Percentiles rank a stretch among this genome's conserved stretches.
Evolutionary conservation across 2,797 vertebrate species (phyloP).

Genomic region (Podargus strigoides): DNA sequence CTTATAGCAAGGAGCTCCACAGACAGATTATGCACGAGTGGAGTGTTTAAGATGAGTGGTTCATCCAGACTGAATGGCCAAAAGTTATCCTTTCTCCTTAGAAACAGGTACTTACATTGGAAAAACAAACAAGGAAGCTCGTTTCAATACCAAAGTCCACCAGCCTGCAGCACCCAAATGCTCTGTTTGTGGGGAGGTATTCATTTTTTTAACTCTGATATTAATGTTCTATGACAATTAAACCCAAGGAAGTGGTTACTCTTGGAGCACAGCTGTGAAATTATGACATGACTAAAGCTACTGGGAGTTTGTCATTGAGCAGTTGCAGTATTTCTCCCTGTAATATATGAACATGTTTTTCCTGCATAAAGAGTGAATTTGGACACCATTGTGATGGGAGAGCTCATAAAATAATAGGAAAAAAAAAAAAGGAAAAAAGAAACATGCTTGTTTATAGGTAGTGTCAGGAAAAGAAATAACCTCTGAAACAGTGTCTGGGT

Average conservation of each 20-base stretch:
- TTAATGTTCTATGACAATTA: not conserved
- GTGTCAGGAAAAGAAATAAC: conserved; percentile 41
- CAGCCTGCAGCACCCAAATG: not conserved
- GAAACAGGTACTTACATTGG: not conserved
- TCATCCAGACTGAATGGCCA: not conserved
- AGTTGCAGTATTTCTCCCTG: not conserved
- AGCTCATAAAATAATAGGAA: not conserved
- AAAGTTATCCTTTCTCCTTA: not conserved
- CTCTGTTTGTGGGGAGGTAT: not conserved
- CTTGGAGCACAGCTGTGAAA: not conserved
- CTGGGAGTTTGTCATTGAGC: not conserved
- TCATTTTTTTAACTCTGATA: not conserved
- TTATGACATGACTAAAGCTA: not conserved
- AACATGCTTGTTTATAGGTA: not conserved
- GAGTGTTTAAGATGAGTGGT: not conserved
- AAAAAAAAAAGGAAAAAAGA: not conserved
- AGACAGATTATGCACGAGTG: not conserved
- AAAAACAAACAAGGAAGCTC: not conserved
- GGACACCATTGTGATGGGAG: not conserved
- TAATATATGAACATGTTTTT: not conserved
- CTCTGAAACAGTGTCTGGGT: not conserved
- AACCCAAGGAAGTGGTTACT: not conserved
- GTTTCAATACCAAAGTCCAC: not conserved
- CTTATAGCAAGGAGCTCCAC: not conserved
- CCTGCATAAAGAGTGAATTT: not conserved